Evolutionary conservation across 2,888 invertebrate species (phyloP).

Genomic region (Mayetiola destructor): DNA sequence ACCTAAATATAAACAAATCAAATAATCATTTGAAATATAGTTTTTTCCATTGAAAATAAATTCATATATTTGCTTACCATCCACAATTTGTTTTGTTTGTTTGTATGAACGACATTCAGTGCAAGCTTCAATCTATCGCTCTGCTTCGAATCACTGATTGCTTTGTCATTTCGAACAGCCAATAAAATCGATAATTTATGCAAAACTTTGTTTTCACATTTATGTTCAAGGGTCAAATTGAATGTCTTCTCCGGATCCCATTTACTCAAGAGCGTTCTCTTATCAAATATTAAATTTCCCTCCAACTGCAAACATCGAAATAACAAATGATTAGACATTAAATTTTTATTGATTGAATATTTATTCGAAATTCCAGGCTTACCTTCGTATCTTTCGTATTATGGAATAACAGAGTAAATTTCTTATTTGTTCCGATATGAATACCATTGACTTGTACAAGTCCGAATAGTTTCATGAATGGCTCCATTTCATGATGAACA

Average conservation of each 20-base stretch:
- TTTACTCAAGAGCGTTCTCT: no score
- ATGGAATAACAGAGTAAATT: constrained; percentile 30
- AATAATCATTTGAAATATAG: background rate
- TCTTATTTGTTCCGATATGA: constrained; percentile 34
- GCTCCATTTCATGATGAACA: constrained; percentile 26
- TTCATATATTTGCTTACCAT: background rate
- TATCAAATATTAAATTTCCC: background rate
- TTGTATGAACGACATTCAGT: constrained; percentile 2
- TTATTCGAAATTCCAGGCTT: background rate
- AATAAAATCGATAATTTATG: constrained; percentile 1
- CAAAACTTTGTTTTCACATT: background rate
- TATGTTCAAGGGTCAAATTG: constrained; percentile 11
- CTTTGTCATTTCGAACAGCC: background rate
- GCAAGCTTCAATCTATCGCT: background rate
- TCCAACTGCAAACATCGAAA: background rate
- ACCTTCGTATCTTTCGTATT: constrained; percentile 15
- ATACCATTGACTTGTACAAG: constrained; percentile 34
- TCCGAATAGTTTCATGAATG: constrained; percentile 30
- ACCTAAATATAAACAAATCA: background rate
- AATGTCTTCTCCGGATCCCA: background rate
- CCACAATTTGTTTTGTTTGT: background rate
- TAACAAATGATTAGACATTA: background rate
- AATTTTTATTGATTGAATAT: background rate
- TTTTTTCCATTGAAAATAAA: background rate
- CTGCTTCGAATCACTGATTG: background rate